Evolutionary conservation across 1,140 invertebrate species (phyloP), one percentile per base, ranked within the genome.

Genomic region (Conopomorpha cramerella): DNA sequence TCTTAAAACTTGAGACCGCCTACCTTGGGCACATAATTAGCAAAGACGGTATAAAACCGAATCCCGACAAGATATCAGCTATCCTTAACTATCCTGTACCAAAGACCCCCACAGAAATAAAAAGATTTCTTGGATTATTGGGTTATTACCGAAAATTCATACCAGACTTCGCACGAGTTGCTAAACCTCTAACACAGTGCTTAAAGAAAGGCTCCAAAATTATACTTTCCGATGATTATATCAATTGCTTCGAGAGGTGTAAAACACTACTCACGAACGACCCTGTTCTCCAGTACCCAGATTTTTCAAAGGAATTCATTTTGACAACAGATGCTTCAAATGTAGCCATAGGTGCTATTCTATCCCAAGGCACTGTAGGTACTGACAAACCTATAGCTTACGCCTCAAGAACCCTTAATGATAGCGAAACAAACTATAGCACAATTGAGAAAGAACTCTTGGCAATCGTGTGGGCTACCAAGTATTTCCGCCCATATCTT

Each of bases 401-500:
- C 12, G 29, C 30, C 25, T 34, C 15, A 1, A 28, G 19, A 40
- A 44, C 30, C 12, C 15, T 39, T 12, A 39, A 34, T 16, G 16
- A 26, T 10, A 28, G 30, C 8, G 33, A 35, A 40, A 26, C 15
- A 3, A 34, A 39, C 14, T 39, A 65, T 49, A 53, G 34, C 32
- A 55, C 43, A 11, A 76, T 39, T 50, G 82, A 70, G 55, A 47
- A 43, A 45, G 67, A 76, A 6, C 34, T 72, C 7, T 28, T 63
- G 29, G 58, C 46, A 16, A 48, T 57, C 7, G 46, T 81, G 8
- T 63, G 54, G 53, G 64, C 66, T 8, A 53, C 76, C 7, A 57
- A 72, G 38, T 44, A 76, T 38, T 79, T 78, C 30, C 27, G 57
- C 12, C 57, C 56, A 3, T 65, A 67, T 43, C 18, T 68, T n/a